Conservation (phyloP, 2,888 invertebrate species). For the Tachina fera region DNA sequence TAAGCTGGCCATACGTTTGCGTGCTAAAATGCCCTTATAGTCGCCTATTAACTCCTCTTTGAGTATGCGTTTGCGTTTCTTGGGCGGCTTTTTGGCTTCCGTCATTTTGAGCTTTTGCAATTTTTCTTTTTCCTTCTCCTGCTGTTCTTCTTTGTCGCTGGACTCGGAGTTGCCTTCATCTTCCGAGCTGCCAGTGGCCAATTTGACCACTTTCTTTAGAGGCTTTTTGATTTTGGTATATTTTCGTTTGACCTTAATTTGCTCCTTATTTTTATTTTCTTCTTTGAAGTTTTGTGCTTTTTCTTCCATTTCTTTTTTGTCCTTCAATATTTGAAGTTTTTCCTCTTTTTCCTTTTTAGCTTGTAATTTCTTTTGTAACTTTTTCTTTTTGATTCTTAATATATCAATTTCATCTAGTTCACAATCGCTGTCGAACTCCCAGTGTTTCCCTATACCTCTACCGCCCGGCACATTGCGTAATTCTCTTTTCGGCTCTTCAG, state of each 20-base stretch:
- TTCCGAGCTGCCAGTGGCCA: slow-evolving; percentile 74
- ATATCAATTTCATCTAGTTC: slow-evolving; percentile 79
- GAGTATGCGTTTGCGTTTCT: slow-evolving; percentile 82
- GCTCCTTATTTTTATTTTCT: slow-evolving; percentile 74
- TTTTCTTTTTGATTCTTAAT: slow-evolving; percentile 75
- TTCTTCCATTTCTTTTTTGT: slow-evolving; percentile 75
- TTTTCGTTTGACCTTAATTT: slow-evolving; percentile 73
- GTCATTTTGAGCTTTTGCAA: slow-evolving; percentile 68
- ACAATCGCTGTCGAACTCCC: slow-evolving; percentile 88
- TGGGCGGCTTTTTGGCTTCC: slow-evolving; percentile 79
- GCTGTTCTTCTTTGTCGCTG: slow-evolving; percentile 68
- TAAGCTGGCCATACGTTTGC: slow-evolving; percentile 95
- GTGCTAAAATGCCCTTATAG: slow-evolving; percentile 93
- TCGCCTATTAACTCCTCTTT: slow-evolving; percentile 85
- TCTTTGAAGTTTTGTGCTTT: slow-evolving; percentile 70
- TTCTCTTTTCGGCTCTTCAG: slow-evolving; percentile 84
- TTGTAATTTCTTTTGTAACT: slow-evolving; percentile 76
- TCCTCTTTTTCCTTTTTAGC: slow-evolving; percentile 77
- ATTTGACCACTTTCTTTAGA: slow-evolving; percentile 73
- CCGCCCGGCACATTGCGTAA: slow-evolving; percentile 90
- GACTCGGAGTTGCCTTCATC: slow-evolving; percentile 76
- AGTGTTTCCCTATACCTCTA: slow-evolving; percentile 91
- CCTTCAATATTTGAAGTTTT: slow-evolving; percentile 78
- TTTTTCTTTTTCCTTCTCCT: slow-evolving; percentile 71
- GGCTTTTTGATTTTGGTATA: slow-evolving; percentile 74